A percentile compares a stretch with the other conserved stretches of the same genome.
Evolutionary conservation across 2,113 vertebrate genomes (phyloP).

Genomic region (Chloropsis hardwickii): DNA sequence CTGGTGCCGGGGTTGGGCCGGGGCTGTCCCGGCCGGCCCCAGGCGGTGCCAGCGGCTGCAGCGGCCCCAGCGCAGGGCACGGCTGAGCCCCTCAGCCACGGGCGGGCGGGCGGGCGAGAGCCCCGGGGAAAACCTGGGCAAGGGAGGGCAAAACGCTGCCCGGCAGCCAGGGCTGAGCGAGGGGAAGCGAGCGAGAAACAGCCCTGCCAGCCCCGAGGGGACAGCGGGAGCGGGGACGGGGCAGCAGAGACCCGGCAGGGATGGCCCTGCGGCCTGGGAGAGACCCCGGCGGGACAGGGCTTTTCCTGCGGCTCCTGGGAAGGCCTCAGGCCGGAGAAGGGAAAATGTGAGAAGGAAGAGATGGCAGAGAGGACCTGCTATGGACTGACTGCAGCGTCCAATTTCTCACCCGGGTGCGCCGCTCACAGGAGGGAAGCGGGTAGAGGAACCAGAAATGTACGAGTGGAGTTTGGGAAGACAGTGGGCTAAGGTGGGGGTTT

Average conservation of each 20-base stretch:
- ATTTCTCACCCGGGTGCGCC: fast-evolving
- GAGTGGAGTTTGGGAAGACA: background rate
- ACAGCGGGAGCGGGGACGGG: background rate
- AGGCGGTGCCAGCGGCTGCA: background rate
- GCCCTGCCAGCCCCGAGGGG: background rate
- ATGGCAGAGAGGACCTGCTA: background rate
- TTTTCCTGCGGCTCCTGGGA: fast-evolving
- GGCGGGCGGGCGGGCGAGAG: background rate
- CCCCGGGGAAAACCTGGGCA: background rate
- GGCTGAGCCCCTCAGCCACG: background rate
- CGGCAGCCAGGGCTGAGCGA: background rate
- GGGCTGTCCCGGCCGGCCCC: background rate
- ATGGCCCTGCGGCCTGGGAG: background rate
- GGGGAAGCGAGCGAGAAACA: background rate
- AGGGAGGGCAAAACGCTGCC: background rate
- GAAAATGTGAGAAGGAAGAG: background rate
- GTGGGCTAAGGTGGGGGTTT: background rate
- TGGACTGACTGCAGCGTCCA: background rate
- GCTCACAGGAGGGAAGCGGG: background rate
- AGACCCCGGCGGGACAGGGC: background rate
- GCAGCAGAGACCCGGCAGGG: background rate
- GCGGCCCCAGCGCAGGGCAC: background rate
- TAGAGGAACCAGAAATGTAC: background rate
- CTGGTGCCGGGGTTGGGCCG: background rate
- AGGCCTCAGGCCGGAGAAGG: fast-evolving